Percentiles rank a stretch among this genome's conserved stretches.
phyloP scores from a whole-genome alignment of 2,888 invertebrate genomes.

The Nymphalis urticae region DNA sequence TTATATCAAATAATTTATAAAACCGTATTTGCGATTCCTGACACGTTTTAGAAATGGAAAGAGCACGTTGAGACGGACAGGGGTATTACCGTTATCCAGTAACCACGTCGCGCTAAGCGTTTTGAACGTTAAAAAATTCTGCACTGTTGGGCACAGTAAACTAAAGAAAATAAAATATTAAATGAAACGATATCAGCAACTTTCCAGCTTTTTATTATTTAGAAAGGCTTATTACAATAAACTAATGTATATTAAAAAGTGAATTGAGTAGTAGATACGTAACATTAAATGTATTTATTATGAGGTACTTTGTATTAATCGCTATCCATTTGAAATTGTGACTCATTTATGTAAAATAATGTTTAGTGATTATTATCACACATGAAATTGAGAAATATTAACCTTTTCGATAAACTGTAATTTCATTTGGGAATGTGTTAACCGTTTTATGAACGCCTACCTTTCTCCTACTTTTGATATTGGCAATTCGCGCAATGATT shows the following conservation, averaged over 20 bases:
- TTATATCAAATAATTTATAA: background rate
- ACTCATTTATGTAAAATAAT: background rate
- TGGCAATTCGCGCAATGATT: constrained; percentile 19
- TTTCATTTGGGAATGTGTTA: background rate
- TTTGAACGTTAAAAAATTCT: constrained; percentile 25
- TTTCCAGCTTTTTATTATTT: background rate
- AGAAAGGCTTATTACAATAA: background rate
- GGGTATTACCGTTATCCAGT: constrained; percentile 34
- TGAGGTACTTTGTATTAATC: too few relatives aligned
- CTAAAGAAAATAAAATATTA: constrained; percentile 13
- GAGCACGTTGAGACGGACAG: constrained; percentile 22
- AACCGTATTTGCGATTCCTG: constrained; percentile 31
- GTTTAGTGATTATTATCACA: background rate
- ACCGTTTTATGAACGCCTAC: constrained; percentile 2
- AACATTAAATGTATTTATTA: too few relatives aligned
- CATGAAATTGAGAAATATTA: background rate
- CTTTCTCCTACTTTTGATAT: constrained; percentile 21
- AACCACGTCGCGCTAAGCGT: constrained; percentile 26
- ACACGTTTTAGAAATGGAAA: constrained; percentile 36
- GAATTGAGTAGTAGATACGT: background rate
- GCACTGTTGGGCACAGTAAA: constrained; percentile 19
- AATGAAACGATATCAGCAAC: background rate
- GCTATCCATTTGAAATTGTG: too few relatives aligned
- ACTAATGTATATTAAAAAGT: background rate
- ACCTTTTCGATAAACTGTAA: background rate